These are phyloP conservation scores for Mechanitis mazaeus DNA, from an alignment of 2,888 invertebrate genomes.

Conservation along the genomic window DNA sequence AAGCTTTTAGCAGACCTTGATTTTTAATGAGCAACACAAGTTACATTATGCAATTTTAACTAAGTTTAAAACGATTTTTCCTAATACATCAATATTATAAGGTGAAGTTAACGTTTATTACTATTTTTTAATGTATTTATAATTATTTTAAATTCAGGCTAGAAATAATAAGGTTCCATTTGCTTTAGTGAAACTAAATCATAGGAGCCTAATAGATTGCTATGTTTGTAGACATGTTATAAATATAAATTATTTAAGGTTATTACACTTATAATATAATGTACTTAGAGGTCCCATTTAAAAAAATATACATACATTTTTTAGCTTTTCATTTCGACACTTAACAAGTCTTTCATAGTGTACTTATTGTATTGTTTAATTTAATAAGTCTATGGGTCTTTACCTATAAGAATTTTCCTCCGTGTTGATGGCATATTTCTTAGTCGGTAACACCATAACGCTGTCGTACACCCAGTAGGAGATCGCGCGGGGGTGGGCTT, in stretches of 20 bases:
- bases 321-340: too few species aligned
- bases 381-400: constrained; percentile 4
- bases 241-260: too few species aligned
- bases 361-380: too few species aligned
- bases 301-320: not conserved
- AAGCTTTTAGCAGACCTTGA: constrained; percentile 21
- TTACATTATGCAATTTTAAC: constrained; percentile 14
- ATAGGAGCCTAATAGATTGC: too few species aligned
- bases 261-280: too few species aligned
- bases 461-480: constrained; percentile 95
- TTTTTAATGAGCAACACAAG: constrained; percentile 25
- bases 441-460: constrained; percentile 91
- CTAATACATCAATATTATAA: constrained; percentile 8
- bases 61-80: constrained; percentile 2
- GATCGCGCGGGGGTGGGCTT: constrained; percentile 93
- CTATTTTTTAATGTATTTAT: too few species aligned
- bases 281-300: not conserved
- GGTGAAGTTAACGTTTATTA: constrained; percentile 3
- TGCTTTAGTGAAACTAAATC: too few species aligned
- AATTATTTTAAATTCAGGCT: too few species aligned
- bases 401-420: constrained; percentile 90
- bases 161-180: too few species aligned
- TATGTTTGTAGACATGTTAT: too few species aligned
- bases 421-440: constrained; percentile 89
- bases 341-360: too few species aligned